Evolutionary conservation across 1,140 invertebrate genomes (phyloP), one percentile per base, ranked within the genome.

Genomic region (Leptinotarsa undecemlineata): DNA sequence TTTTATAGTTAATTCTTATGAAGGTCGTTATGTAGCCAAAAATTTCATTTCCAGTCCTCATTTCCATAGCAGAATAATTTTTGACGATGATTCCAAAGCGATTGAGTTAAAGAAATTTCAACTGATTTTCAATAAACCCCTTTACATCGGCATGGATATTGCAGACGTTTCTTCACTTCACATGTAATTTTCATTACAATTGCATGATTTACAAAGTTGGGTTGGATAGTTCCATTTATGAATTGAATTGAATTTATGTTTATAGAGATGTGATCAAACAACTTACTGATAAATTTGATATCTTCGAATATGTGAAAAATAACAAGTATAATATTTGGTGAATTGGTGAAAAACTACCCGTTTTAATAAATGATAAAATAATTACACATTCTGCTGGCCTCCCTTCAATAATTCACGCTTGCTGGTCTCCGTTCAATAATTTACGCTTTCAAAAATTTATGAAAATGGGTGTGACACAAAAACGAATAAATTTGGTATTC

Each of bases 311-410:
- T 78, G 21, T 63, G 20, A n/a, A 19, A 60, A 71, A 80, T 69
- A 82, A 82, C 76, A 47, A 72, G 15, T 82, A 78, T 63, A 72
- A 4, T 26, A 5, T 26, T 26, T 26, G 23, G 4, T 5, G 26
- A 26, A 5, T n/a, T n/a, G n/a, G n/a, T 26, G 0, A 5, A 26
- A 26, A 26, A 26, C 0, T 26, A 26, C 5, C 26, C 5, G 5
- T 26, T 5, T 23, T 73, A 5, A 73, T 64, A 19, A 82, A 81
- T 74, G 84, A 84, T 6, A 74, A 74, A 72, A 79, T 84, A 57
- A 82, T 87, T 51, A 74, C 67, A 20, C 79, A 85, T 78, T 87
- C 85, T 82, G 20, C 62, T 64, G 20, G 62, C 23, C 4, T 23
- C 23, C 23, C 3, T 23, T 23, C 26, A 26, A 26, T 26, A 6